phyloP scores from a whole-genome alignment of 2,113 vertebrate species.

The Daubentonia madagascariensis region DNA sequence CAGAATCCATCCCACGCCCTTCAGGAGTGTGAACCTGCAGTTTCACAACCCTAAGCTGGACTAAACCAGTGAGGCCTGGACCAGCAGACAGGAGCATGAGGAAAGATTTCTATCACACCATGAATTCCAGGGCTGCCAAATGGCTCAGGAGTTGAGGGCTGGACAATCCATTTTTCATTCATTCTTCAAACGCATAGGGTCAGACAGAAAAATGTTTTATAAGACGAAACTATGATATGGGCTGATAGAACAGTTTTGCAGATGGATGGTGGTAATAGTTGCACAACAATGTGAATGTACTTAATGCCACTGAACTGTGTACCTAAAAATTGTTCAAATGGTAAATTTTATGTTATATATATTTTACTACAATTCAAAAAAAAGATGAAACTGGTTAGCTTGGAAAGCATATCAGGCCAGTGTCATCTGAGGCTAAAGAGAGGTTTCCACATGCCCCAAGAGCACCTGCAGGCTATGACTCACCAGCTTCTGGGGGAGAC shows the following conservation, averaged over 20 bases:
- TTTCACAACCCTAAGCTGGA: not conserved
- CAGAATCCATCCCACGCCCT: not conserved
- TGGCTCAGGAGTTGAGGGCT: not conserved
- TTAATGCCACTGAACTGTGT: not conserved
- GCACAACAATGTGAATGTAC: no score
- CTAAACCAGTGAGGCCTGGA: not conserved
- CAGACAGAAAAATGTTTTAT: not conserved
- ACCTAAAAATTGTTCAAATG: not conserved
- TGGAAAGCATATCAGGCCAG: not conserved
- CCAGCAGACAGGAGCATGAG: not conserved
- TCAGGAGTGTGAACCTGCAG: no score
- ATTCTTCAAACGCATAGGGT: not conserved
- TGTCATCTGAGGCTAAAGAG: not conserved
- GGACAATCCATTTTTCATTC: not conserved
- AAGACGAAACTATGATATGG: not conserved
- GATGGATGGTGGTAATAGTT: not conserved
- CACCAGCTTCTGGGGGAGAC: not conserved
- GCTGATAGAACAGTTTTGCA: not conserved
- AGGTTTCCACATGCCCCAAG: not conserved
- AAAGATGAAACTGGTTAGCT: not conserved
- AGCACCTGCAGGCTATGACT: not conserved
- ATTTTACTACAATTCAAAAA: not conserved
- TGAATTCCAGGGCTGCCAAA: not conserved
- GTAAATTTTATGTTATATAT: not conserved
- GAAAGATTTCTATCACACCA: not conserved